These are phyloP conservation scores for Acridotheres tristis DNA, from an alignment of 2,797 vertebrate genomes.

Conservation along the genomic window DNA sequence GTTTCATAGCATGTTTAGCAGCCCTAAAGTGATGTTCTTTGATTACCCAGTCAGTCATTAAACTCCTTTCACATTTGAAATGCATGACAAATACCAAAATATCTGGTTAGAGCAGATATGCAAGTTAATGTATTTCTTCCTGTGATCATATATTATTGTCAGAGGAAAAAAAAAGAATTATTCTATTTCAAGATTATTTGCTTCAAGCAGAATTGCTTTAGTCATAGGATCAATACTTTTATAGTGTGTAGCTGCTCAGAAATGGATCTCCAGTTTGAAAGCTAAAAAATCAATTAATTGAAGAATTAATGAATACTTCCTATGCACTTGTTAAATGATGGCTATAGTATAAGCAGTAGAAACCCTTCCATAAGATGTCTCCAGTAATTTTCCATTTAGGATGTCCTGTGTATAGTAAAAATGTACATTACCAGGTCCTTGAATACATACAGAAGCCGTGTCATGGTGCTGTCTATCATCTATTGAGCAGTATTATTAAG, in stretches of 20 bases:
- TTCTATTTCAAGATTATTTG: slow-evolving; percentile 15
- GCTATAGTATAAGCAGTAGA: background rate
- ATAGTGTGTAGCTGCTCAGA: background rate
- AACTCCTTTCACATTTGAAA: background rate
- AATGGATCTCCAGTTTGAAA: slow-evolving; percentile 9
- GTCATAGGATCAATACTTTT: slow-evolving; percentile 4
- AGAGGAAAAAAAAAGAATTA: background rate
- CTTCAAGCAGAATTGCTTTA: slow-evolving; percentile 21
- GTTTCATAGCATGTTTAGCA: background rate
- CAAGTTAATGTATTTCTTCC: background rate
- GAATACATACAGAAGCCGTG: background rate
- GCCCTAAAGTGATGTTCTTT: background rate
- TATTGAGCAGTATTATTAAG: background rate
- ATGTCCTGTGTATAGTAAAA: background rate
- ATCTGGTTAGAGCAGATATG: background rate
- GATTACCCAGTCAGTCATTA: background rate
- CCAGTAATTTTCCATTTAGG: slow-evolving; percentile 17
- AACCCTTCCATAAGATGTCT: background rate
- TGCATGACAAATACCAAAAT: background rate
- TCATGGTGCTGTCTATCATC: background rate
- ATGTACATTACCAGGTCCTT: background rate
- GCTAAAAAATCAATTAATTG: slow-evolving; percentile 44
- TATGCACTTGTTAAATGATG: background rate
- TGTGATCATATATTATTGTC: background rate
- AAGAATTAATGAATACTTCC: slow-evolving; percentile 33